Percentiles rank a stretch among this genome's conserved stretches.
Conservation (phyloP, 2,797 vertebrate species). For the Sciurus vulgaris region DNA sequence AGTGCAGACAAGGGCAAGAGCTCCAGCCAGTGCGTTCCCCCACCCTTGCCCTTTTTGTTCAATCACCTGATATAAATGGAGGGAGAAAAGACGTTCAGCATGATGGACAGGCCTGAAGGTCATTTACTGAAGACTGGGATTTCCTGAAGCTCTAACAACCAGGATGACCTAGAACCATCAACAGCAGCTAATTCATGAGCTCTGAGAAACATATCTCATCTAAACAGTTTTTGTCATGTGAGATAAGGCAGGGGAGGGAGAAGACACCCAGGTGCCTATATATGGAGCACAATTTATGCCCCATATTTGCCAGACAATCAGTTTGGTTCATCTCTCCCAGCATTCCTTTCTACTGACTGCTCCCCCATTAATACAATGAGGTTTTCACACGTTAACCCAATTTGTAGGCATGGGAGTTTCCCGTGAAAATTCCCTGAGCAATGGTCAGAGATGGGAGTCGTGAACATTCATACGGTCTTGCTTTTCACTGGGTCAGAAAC, state of each 20-base stretch:
- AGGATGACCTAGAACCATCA: background rate
- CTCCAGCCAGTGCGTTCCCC: constrained; percentile 57
- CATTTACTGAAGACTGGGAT: constrained; percentile 49
- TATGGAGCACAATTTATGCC: constrained; percentile 70
- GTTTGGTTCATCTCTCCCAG: constrained; percentile 61
- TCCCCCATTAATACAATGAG: constrained; percentile 18
- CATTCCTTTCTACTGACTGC: constrained; percentile 76
- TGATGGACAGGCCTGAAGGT: constrained; percentile 53
- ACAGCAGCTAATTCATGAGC: constrained; percentile 33
- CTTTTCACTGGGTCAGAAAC: constrained; percentile 36
- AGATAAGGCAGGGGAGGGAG: constrained; percentile 39
- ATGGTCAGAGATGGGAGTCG: constrained; percentile 35
- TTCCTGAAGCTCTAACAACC: constrained; percentile 53
- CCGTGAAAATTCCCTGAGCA: constrained; percentile 63
- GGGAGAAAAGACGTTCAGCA: constrained; percentile 14
- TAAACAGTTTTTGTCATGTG: constrained; percentile 36
- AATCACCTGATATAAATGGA: constrained; percentile 15
- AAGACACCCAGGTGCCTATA: constrained; percentile 35
- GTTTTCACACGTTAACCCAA: constrained; percentile 63
- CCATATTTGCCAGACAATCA: constrained; percentile 64
- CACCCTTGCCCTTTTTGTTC: constrained; percentile 21
- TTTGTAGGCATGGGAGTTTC: constrained; percentile 70
- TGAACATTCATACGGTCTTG: constrained; percentile 10
- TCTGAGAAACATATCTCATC: constrained; percentile 32
- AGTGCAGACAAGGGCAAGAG: constrained; percentile 81